Conservation (phyloP, 2,888 invertebrate species). For the Notocelia uddmanniana region DNA sequence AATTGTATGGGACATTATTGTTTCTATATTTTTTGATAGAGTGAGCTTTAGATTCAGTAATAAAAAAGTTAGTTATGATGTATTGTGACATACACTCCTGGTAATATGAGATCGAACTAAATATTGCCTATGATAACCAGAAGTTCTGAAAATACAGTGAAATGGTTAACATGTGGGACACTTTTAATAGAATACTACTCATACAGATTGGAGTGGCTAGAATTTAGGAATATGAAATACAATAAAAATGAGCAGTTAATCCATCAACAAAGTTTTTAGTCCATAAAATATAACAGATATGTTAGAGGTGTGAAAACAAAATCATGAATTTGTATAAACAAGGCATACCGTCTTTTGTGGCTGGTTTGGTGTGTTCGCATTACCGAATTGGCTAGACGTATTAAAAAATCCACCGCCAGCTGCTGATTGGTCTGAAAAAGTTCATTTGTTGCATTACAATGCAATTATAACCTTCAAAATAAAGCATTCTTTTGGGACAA, state of each 20-base stretch:
- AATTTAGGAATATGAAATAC: no score
- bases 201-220: no score
- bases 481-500: not conserved
- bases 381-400: conserved; percentile 79
- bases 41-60: no score
- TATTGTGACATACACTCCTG: no score
- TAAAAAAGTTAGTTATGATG: no score
- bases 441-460: conserved; percentile 2
- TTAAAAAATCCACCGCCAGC: conserved; percentile 81
- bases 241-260: no score
- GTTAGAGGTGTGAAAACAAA: not conserved
- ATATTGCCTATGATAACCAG: not conserved
- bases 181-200: no score
- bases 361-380: conserved; percentile 77
- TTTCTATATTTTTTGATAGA: no score
- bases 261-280: no score
- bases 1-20: no score
- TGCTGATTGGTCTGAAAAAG: conserved; percentile 75
- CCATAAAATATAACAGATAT: no score
- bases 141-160: not conserved
- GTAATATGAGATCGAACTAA: no score
- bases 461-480: conserved; percentile 51
- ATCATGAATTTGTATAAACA: not conserved
- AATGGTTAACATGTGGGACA: not conserved
- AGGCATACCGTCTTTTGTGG: conserved; percentile 70